Evolutionary conservation across 2,888 invertebrate species (phyloP).

Genomic region (Periphyllus acericola): DNA sequence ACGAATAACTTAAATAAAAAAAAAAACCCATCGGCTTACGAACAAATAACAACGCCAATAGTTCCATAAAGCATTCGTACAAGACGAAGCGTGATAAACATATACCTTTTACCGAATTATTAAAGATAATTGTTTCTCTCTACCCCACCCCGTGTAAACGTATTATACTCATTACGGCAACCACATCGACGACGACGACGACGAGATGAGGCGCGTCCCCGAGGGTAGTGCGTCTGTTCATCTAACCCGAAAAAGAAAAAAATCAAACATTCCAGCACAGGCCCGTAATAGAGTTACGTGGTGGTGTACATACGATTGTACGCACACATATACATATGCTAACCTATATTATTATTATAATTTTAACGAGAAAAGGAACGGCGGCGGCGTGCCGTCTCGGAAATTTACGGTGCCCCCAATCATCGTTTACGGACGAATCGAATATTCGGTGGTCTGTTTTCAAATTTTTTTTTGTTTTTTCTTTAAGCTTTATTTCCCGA

Average conservation of each 20-base stretch:
- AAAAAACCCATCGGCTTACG: background rate
- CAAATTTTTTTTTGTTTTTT: too few relatives aligned
- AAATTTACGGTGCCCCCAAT: background rate
- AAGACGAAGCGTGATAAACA: slow-evolving; percentile 16
- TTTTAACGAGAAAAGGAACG: background rate
- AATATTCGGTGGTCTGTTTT: background rate
- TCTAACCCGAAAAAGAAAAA: background rate
- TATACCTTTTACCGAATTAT: slow-evolving; percentile 30
- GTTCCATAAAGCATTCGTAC: background rate
- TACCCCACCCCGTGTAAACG: background rate
- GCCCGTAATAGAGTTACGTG: background rate
- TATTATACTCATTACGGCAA: background rate
- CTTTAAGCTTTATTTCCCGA: too few relatives aligned
- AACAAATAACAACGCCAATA: slow-evolving; percentile 31
- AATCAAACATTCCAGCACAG: background rate
- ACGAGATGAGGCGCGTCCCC: background rate
- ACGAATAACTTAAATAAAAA: slow-evolving; percentile 32
- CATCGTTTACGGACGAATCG: background rate
- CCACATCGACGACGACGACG: too few relatives aligned
- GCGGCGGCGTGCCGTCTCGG: background rate
- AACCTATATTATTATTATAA: background rate
- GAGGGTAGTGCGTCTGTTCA: background rate
- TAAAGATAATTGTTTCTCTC: slow-evolving; percentile 34
- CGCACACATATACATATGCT: background rate
- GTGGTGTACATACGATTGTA: background rate